phyloP scores from a whole-genome alignment of 2,888 invertebrate species.

The Spodoptera picta region DNA sequence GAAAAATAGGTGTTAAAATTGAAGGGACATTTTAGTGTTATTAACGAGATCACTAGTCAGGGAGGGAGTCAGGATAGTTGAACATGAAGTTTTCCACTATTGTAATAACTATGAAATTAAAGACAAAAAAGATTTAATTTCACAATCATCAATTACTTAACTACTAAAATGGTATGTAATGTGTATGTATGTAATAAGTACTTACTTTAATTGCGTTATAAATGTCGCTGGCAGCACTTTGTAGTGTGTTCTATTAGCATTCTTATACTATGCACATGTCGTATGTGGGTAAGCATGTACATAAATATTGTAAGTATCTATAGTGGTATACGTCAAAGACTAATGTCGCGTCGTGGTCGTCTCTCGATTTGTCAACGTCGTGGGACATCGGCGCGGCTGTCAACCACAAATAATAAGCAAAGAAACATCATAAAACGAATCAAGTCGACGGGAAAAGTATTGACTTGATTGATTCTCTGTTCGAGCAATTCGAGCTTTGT shows the following conservation, averaged over 20 bases:
- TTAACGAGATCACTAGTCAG: no score
- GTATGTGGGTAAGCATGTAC: neutral
- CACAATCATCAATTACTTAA: no score
- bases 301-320: constrained; percentile 29
- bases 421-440: constrained; percentile 53
- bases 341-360: constrained; percentile 72
- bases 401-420: constrained; percentile 66
- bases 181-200: no score
- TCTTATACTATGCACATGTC: neutral
- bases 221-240: no score
- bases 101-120: no score
- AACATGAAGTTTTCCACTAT: no score
- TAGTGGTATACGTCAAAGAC: constrained; percentile 57
- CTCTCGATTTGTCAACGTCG: constrained; percentile 84
- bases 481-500: constrained; percentile 17
- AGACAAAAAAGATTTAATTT: neutral
- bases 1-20: no score
- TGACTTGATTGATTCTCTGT: constrained; percentile 35
- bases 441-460: constrained; percentile 44
- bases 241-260: constrained; percentile 13
- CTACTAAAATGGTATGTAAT: no score
- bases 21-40: no score
- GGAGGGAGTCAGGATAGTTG: no score
- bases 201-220: no score
- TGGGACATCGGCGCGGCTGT: constrained; percentile 72